phyloP scores from a whole-genome alignment of 2,888 invertebrate genomes.

The Timema cristinae region DNA sequence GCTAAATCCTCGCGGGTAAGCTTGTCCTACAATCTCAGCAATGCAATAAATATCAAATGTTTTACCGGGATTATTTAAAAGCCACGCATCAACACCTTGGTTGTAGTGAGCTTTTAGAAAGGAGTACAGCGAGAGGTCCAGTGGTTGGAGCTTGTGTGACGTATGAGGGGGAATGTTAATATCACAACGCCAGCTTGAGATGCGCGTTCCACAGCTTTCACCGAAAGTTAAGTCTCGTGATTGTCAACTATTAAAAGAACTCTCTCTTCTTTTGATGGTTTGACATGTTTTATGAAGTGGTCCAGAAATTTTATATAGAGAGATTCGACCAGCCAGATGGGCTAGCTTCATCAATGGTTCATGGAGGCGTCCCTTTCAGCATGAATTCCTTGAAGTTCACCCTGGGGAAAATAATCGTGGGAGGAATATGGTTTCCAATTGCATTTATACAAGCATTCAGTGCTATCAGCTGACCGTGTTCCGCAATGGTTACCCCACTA shows the following conservation, averaged over 20 bases:
- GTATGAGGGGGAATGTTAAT: conserved; percentile 6
- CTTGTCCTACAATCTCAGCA: too few relatives aligned
- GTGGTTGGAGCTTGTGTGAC: not conserved
- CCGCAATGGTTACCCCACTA: conserved; percentile 41
- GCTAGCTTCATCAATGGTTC: conserved; percentile 35
- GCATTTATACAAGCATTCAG: conserved; percentile 38
- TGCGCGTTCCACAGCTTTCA: not conserved
- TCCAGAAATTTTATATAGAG: not conserved
- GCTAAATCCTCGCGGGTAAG: too few relatives aligned
- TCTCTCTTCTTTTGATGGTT: not conserved
- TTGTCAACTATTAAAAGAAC: not conserved
- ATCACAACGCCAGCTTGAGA: conserved; percentile 5
- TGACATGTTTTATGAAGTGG: not conserved
- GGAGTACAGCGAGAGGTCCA: too few relatives aligned
- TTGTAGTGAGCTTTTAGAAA: too few relatives aligned
- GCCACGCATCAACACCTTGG: too few relatives aligned
- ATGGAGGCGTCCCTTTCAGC: conserved; percentile 40
- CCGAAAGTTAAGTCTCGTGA: not conserved
- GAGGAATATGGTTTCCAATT: conserved; percentile 40
- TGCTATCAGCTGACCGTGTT: conserved; percentile 33
- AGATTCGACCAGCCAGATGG: not conserved
- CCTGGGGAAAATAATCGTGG: conserved; percentile 41
- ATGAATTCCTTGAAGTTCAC: conserved; percentile 39
- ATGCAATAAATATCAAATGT: too few relatives aligned
- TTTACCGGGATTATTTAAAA: too few relatives aligned